Percentiles rank a stretch among this genome's conserved stretches.
Conservation (phyloP, 1,140 invertebrate genomes). For the Anthonomus grandis region DNA sequence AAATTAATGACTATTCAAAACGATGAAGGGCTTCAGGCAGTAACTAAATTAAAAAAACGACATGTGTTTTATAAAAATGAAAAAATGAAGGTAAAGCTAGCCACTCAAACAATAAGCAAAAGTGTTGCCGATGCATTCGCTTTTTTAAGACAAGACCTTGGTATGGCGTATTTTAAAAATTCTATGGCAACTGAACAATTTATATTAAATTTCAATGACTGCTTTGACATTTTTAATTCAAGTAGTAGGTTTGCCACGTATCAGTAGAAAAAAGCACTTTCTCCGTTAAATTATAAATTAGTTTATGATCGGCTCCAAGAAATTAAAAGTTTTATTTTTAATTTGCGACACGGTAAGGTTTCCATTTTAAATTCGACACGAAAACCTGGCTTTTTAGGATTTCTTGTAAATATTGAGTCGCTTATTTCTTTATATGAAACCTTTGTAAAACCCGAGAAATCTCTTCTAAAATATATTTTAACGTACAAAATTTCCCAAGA, state of each 20-base stretch:
- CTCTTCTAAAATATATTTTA: slow-evolving; percentile 33
- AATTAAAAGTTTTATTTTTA: slow-evolving; percentile 16
- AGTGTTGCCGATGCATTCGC: slow-evolving; percentile 34
- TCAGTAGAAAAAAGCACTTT: slow-evolving; percentile 22
- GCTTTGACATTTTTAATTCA: slow-evolving; percentile 42
- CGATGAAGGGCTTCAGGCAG: slow-evolving; percentile 10
- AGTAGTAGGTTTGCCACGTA: slow-evolving; percentile 26
- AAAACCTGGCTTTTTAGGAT: slow-evolving; percentile 40
- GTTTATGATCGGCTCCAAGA: slow-evolving; percentile 22
- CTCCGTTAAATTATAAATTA: slow-evolving; percentile 16
- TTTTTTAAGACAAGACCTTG: slow-evolving; percentile 22
- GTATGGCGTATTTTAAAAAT: slow-evolving; percentile 30
- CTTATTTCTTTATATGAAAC: slow-evolving; percentile 33
- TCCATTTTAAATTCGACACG: slow-evolving; percentile 7
- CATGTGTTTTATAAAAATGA: slow-evolving; percentile 4
- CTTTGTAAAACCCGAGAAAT: slow-evolving; percentile 25
- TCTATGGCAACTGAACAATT: slow-evolving; percentile 34
- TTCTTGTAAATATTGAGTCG: slow-evolving; percentile 34
- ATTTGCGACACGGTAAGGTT: slow-evolving; percentile 6
- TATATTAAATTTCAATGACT: slow-evolving; percentile 36
- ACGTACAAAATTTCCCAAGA: slow-evolving; percentile 47
- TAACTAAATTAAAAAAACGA: slow-evolving; percentile 6
- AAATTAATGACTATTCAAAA: slow-evolving; percentile 10
- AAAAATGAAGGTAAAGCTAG: slow-evolving; percentile 37
- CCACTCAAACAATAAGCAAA: slow-evolving; percentile 36